Conservation (phyloP, 2,797 vertebrate species). For the Enteromius radiatus region DNA sequence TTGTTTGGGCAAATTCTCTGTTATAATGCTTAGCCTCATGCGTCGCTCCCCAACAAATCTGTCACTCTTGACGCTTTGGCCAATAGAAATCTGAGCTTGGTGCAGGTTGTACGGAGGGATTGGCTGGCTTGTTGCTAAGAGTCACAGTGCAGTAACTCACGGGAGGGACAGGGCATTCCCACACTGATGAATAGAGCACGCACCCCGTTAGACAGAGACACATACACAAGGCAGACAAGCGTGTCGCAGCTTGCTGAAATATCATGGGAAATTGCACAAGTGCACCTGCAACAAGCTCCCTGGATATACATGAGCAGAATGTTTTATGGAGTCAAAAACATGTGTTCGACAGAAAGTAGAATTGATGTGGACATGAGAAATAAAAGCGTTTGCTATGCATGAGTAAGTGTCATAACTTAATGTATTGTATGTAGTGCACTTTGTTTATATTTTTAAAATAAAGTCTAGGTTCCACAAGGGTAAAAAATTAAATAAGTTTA, state of each 20-base stretch:
- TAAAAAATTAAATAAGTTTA: too few species aligned
- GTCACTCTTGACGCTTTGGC: slow-evolving; percentile 15
- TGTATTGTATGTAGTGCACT: too few species aligned
- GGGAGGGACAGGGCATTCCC: slow-evolving; percentile 14
- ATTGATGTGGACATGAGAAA: not conserved
- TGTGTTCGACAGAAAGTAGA: too few species aligned
- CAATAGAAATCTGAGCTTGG: slow-evolving; percentile 39
- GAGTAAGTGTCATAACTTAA: too few species aligned
- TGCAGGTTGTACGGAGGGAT: slow-evolving; percentile 26
- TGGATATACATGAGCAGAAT: not conserved
- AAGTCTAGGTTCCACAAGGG: too few species aligned
- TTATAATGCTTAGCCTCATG: not conserved
- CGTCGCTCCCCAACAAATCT: not conserved
- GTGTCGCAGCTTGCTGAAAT: slow-evolving; percentile 39
- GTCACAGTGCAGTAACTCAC: slow-evolving; percentile 37
- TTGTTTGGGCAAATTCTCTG: slow-evolving; percentile 43
- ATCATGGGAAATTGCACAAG: slow-evolving; percentile 36
- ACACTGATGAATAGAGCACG: slow-evolving; percentile 27
- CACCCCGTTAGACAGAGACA: slow-evolving; percentile 7
- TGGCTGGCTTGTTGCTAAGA: slow-evolving; percentile 55
- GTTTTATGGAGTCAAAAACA: not conserved
- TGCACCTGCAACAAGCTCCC: slow-evolving; percentile 29
- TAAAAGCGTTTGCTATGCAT: too few species aligned
- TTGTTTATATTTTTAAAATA: too few species aligned
- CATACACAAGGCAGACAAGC: slow-evolving; percentile 36